Conservation (phyloP, 2,888 invertebrate genomes). For the Microctonus aethiopoides region DNA sequence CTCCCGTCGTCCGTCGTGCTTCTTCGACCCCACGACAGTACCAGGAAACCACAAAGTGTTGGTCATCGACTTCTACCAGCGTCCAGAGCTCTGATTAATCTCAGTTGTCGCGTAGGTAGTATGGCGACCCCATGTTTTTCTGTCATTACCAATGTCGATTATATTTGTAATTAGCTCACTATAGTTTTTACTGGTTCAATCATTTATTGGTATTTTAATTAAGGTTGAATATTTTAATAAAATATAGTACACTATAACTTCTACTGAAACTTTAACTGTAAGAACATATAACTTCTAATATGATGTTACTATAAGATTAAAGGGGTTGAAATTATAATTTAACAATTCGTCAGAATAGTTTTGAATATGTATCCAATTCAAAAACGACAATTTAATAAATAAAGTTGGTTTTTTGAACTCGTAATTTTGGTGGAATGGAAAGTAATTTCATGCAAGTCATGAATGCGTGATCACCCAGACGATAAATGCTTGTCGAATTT, state of each 20-base stretch:
- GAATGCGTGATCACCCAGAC: background rate
- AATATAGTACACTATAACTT: too few species aligned
- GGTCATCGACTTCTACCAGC: conserved; percentile 28
- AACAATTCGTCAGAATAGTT: too few species aligned
- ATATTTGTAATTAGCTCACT: conserved; percentile 8
- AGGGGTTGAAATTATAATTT: too few species aligned
- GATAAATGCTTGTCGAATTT: background rate
- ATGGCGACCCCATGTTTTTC: conserved; percentile 24
- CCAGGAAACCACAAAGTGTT: conserved; percentile 29
- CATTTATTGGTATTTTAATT: background rate
- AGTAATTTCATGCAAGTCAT: conserved; percentile 12
- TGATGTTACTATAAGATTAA: too few species aligned
- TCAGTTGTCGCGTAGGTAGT: conserved; percentile 22
- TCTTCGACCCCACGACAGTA: conserved; percentile 18
- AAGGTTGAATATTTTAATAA: background rate
- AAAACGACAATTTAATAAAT: background rate
- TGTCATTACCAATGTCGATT: conserved; percentile 25
- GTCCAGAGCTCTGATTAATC: conserved; percentile 30
- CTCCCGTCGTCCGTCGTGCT: conserved; percentile 18
- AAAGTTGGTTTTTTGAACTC: background rate
- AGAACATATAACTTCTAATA: too few species aligned
- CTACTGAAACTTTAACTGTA: too few species aligned
- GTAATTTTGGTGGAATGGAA: background rate
- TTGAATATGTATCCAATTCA: background rate
- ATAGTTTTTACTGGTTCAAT: background rate